phyloP scores from a whole-genome alignment of 1,140 invertebrate species.

The Zaprionus lachaisei region DNA sequence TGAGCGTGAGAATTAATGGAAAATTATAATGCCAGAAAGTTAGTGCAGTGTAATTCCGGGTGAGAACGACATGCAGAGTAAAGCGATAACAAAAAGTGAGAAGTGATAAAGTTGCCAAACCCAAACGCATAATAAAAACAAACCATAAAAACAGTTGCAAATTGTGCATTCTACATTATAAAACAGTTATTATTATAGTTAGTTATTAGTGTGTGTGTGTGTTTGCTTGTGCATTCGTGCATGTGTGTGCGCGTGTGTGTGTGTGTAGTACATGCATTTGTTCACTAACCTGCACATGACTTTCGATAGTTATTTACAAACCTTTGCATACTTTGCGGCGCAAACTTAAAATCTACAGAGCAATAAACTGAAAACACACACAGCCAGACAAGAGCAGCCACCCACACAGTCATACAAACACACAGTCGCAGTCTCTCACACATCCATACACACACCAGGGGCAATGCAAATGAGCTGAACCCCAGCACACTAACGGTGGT shows the following conservation, averaged over 20 bases:
- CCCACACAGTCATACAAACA: background rate
- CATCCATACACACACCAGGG: conserved; percentile 23
- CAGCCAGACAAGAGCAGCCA: background rate
- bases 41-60: conserved; percentile 39
- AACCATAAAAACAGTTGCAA: background rate
- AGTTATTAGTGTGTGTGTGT: conserved; percentile 16
- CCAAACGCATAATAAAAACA: conserved; percentile 10
- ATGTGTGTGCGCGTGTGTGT: conserved; percentile 4
- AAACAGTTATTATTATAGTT: conserved; percentile 1
- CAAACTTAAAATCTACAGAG: conserved; percentile 48
- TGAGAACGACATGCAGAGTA: conserved; percentile 52
- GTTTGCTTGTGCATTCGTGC: conserved; percentile 6
- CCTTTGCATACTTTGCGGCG: conserved; percentile 59
- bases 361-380: conserved; percentile 41
- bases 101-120: conserved; percentile 15
- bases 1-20: conserved; percentile 69
- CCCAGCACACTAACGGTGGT: conserved; percentile 8
- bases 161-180: conserved; percentile 6
- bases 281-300: conserved; percentile 63
- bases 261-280: conserved; percentile 22
- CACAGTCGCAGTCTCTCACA: background rate
- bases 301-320: conserved; percentile 67
- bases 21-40: conserved; percentile 68
- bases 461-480: conserved; percentile 8
- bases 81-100: conserved; percentile 36